Conservation (phyloP, 2,888 invertebrate genomes). For the Melitaea athalia region DNA sequence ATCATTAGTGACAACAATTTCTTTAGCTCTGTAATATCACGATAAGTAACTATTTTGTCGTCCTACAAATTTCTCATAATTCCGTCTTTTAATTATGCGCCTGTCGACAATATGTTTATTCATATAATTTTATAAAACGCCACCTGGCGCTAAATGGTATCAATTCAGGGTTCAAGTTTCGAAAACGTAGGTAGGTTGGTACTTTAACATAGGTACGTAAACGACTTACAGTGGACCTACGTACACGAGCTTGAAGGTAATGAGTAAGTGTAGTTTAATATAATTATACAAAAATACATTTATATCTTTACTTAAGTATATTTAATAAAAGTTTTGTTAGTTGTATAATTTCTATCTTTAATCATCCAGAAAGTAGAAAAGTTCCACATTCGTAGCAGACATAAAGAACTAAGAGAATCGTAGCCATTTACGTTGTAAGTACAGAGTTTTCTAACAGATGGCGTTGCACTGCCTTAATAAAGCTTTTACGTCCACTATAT, state of each 20-base stretch:
- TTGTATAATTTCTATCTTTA: too few relatives aligned
- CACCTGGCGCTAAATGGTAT: not conserved
- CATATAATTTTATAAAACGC: not conserved
- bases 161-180: not conserved
- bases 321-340: too few relatives aligned
- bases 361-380: not conserved
- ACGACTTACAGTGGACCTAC: not conserved
- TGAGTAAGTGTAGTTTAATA: too few relatives aligned
- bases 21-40: too few relatives aligned
- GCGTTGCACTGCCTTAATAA: constrained; percentile 8
- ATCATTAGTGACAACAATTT: too few relatives aligned
- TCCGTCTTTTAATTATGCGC: too few relatives aligned
- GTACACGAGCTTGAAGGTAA: not conserved
- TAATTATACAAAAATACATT: too few relatives aligned
- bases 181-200: too few relatives aligned
- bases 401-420: not conserved
- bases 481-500: too few relatives aligned
- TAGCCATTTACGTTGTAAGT: constrained; percentile 22
- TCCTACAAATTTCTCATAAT: too few relatives aligned
- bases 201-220: not conserved
- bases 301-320: too few relatives aligned
- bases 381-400: not conserved
- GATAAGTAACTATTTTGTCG: too few relatives aligned
- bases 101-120: not conserved
- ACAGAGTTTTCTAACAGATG: constrained; percentile 24